These are phyloP conservation scores for Nymphalis c-album DNA, from an alignment of 2,888 invertebrate species.

Conservation along the genomic window DNA sequence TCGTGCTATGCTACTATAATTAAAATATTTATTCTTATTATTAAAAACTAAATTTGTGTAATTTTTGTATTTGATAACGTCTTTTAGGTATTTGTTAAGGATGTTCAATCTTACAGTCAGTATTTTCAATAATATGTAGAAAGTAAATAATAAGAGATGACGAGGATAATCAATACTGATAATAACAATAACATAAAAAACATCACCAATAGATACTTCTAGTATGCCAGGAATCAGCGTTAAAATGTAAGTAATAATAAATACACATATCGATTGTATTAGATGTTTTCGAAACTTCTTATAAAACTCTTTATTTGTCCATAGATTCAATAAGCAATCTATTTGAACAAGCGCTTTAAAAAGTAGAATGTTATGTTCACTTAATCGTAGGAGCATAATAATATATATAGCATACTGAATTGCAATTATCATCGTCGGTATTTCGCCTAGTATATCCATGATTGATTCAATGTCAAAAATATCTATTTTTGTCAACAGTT, in stretches of 20 bases:
- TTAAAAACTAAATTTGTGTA: conserved; percentile 11
- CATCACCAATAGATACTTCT: background rate
- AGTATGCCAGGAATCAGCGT: background rate
- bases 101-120: conserved; percentile 48
- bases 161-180: conserved; percentile 26
- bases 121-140: conserved; percentile 53
- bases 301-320: too few species aligned
- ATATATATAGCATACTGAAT: conserved; percentile 17
- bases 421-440: conserved; percentile 6
- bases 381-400: conserved; percentile 3
- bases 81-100: conserved; percentile 54
- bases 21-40: background rate
- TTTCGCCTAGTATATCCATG: background rate
- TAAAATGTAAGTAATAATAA: background rate
- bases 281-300: conserved; percentile 6
- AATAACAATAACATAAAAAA: background rate
- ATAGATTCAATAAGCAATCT: conserved; percentile 18
- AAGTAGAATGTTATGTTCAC: conserved; percentile 20
- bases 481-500: background rate
- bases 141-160: conserved; percentile 35
- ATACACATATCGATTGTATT: conserved; percentile 9
- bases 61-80: conserved; percentile 48
- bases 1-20: background rate
- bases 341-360: conserved; percentile 19
- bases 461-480: background rate